Conservation (phyloP, 2,888 invertebrate species). For the Scaeva pyrastri region DNA sequence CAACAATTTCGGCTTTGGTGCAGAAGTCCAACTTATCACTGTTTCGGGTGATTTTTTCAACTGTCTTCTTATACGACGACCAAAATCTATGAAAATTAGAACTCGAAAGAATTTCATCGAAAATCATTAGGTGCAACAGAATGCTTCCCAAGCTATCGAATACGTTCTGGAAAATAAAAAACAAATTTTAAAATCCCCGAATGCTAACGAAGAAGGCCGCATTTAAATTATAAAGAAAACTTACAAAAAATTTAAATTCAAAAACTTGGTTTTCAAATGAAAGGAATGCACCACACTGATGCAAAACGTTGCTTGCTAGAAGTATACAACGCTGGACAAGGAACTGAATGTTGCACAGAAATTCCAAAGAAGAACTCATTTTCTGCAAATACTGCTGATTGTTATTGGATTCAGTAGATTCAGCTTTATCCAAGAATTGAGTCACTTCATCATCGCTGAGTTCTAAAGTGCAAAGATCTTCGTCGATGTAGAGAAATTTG, state of each 20-base stretch:
- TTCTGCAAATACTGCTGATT: conserved; percentile 78
- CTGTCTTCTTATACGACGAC: conserved; percentile 90
- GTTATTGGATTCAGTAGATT: conserved; percentile 53
- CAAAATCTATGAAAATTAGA: conserved; percentile 86
- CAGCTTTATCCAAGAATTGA: conserved; percentile 74
- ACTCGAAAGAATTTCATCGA: conserved; percentile 83
- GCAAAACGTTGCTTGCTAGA: conserved; percentile 89
- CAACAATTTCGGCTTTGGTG: conserved; percentile 86
- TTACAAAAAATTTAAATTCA: conserved; percentile 79
- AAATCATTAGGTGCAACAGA: conserved; percentile 87
- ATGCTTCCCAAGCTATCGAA: conserved; percentile 87
- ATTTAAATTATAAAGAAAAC: conserved; percentile 21
- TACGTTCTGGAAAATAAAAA: conserved; percentile 78
- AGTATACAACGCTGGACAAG: conserved; percentile 89
- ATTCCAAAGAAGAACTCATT: conserved; percentile 86
- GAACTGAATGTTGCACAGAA: conserved; percentile 87
- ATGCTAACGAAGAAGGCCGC: not conserved
- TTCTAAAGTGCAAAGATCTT: conserved; percentile 77
- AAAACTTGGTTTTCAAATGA: conserved; percentile 83
- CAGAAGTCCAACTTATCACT: conserved; percentile 86
- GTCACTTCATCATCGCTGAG: conserved; percentile 6
- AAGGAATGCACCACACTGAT: conserved; percentile 90
- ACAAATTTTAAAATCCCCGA: not conserved
- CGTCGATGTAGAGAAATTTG: conserved; percentile 82
- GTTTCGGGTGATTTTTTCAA: conserved; percentile 88